phyloP scores from a whole-genome alignment of 2,888 invertebrate genomes.

The Hirtodrosophila alboralis region DNA sequence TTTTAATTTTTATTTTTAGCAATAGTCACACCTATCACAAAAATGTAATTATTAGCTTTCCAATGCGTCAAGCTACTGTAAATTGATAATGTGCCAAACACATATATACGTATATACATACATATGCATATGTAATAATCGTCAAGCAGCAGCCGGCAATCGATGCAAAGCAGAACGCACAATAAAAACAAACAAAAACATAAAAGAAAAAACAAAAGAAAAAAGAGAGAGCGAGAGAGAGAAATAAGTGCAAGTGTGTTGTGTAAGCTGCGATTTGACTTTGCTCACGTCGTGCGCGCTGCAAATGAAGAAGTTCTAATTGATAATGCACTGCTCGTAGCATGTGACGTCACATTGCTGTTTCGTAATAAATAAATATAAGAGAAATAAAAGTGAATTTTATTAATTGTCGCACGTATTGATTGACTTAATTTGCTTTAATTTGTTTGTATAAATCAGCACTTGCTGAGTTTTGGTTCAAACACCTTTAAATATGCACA shows the following conservation, averaged over 20 bases:
- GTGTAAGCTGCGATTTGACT: conserved; percentile 20
- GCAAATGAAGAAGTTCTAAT: conserved; percentile 33
- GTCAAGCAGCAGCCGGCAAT: conserved; percentile 20
- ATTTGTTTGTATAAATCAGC: no score
- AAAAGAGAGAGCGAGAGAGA: not conserved
- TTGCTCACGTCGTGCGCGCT: conserved; percentile 3
- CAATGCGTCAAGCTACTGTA: conserved; percentile 15
- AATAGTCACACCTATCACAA: conserved; percentile 22
- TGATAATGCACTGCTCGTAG: conserved; percentile 31
- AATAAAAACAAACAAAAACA: conserved; percentile 14
- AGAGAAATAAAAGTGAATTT: conserved; percentile 17
- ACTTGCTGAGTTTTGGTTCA: not conserved
- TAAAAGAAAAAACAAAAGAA: conserved; percentile 1
- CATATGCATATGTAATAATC: not conserved
- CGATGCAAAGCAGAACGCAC: conserved; percentile 35
- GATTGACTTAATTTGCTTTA: conserved; percentile 1
- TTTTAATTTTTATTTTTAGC: conserved; percentile 11
- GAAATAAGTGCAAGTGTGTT: conserved; percentile 2
- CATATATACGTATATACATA: conserved; percentile 17
- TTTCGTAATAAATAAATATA: conserved; percentile 13
- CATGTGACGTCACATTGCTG: conserved; percentile 29
- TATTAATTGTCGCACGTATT: conserved; percentile 28
- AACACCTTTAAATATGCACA: not conserved
- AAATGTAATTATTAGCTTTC: conserved; percentile 39
- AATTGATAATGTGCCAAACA: conserved; percentile 33